Evolutionary conservation across 2,888 invertebrate genomes (phyloP), one percentile per base, ranked within the genome.

Genomic region (Tiliacea aurago): DNA sequence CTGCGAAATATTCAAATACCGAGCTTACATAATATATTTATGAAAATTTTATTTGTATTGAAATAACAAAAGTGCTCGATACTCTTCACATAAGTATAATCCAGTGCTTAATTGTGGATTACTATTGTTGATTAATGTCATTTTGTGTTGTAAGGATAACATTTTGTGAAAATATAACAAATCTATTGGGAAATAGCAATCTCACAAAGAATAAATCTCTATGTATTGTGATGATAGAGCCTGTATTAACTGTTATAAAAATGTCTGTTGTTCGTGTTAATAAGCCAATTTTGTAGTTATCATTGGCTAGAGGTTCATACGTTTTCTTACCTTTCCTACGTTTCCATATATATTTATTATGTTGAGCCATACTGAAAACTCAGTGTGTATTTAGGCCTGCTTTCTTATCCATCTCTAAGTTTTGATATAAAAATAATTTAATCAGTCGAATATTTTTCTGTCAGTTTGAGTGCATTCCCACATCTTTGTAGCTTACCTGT

Each of bases 21-120:
- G 4, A 13, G 76, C 69, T 77, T 77, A 84, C 71, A 73, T n/a
- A n/a, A n/a, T n/a, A n/a, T 82, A 79, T 84, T 82, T 79, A 84
- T 84, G 69, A 73, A 73, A 73, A 84, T 81, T 28, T 28, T 70
- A 76, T 76, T 76, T 79, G 65, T 76, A 76, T 72, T 62, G 64
- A 71, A 76, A 76, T 73, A 76, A 83, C 65, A 66, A 65, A 80
- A 84, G 70, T 80, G 56, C 64, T 83, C 70, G 71, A 83, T 84
- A 84, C 81, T 78, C 71, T 72, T 76, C 75, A 71, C 84, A 87
- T 83, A 79, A 77, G 81, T 68, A 73, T 86, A 85, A 86, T 83
- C 83, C 79, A 66, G 58, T 76, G 66, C 76, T 82, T 85, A 86
- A 86, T 89, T 84, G 81, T 74, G 79, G 83, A 84, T 87, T 83